Percentiles rank a stretch among this genome's conserved stretches.
phyloP scores from a whole-genome alignment of 2,113 vertebrate species.

The Lycocorax pyrrhopterus region DNA sequence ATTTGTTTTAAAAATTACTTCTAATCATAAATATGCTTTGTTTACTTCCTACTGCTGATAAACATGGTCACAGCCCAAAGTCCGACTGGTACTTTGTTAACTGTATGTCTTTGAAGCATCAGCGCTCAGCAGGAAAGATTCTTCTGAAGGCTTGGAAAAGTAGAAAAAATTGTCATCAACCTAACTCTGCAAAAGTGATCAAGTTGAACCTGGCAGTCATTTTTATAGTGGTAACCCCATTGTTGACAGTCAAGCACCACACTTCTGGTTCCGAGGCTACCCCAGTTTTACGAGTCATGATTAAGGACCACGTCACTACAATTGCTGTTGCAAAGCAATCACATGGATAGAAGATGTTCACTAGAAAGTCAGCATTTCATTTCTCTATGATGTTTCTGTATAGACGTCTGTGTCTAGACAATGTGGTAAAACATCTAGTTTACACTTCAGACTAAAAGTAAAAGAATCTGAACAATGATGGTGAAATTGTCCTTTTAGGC shows the following conservation, averaged over 20 bases:
- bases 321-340: neutral
- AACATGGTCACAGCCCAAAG: neutral
- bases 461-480: neutral
- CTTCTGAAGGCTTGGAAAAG: neutral
- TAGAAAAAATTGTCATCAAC: neutral
- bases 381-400: neutral
- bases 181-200: neutral
- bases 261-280: neutral
- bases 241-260: neutral
- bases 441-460: neutral
- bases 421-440: neutral
- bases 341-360: neutral
- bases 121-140: neutral
- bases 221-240: neutral
- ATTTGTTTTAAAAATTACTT: neutral
- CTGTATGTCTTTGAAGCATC: neutral
- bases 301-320: neutral
- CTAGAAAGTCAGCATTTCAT: neutral
- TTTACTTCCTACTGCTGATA: neutral
- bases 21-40: neutral
- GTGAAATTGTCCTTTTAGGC: neutral
- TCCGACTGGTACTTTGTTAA: neutral
- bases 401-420: neutral
- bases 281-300: neutral
- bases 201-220: neutral